Conservation (phyloP, 23 tunicate species). For the Aplidium turbinatum region DNA sequence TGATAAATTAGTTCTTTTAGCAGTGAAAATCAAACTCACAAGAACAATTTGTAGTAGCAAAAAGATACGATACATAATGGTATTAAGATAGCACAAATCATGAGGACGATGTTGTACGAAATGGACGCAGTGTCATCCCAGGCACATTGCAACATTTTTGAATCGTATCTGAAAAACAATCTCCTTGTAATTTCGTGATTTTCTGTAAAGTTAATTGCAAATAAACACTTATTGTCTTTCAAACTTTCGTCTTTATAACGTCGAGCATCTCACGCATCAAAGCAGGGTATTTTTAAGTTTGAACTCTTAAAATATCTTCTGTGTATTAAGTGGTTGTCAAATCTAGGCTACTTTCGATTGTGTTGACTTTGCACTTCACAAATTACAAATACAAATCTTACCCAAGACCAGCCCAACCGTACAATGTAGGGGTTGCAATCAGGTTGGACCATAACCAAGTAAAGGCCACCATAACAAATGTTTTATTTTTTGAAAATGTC, state of each 20-base stretch:
- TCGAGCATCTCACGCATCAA: too few species aligned
- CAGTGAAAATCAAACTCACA: constrained; percentile 13
- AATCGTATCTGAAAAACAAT: constrained; percentile 40
- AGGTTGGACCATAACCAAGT: constrained; percentile 42
- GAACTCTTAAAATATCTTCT: too few species aligned
- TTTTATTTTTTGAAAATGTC: constrained; percentile 16
- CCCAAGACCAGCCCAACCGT: constrained; percentile 40
- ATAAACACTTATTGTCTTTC: too few species aligned
- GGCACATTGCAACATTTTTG: constrained; percentile 39
- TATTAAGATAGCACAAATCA: constrained; percentile 33
- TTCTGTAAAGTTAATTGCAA: too few species aligned
- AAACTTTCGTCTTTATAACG: too few species aligned
- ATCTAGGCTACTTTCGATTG: too few species aligned
- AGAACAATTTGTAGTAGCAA: constrained; percentile 36
- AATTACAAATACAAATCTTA: not conserved
- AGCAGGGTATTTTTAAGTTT: too few species aligned
- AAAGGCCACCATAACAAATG: constrained; percentile 11
- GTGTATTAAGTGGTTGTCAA: too few species aligned
- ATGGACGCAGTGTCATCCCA: constrained; percentile 35
- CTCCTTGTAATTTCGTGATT: too few species aligned
- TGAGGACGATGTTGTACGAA: constrained; percentile 30
- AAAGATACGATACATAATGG: constrained; percentile 26
- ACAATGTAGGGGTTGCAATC: constrained; percentile 31
- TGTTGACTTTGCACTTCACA: too few species aligned
- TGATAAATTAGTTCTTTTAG: too few species aligned